Conservation (phyloP, 2,797 vertebrate species). For the Hydrolagus colliei region DNA sequence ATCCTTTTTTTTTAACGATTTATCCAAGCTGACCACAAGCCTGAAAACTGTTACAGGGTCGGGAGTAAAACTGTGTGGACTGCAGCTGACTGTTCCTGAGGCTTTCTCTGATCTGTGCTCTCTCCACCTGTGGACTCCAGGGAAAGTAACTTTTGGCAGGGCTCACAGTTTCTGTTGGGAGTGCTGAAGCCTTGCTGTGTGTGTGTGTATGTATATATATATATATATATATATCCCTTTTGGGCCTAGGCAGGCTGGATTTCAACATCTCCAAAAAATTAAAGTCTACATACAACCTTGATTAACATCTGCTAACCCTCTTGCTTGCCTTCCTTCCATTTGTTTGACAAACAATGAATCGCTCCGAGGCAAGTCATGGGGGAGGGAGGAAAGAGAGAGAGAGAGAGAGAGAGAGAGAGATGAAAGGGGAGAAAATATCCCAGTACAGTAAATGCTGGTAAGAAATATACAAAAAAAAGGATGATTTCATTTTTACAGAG, state of each 20-base stretch:
- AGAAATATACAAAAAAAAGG: not conserved
- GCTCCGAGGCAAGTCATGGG: constrained; percentile 15
- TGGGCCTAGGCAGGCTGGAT: constrained; percentile 17
- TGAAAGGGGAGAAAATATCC: not conserved
- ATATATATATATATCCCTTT: not conserved
- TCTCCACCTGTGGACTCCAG: constrained; percentile 64
- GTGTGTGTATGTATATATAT: too few relatives aligned
- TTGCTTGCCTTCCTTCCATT: constrained; percentile 1
- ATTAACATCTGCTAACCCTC: constrained; percentile 30
- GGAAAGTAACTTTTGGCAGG: constrained; percentile 58
- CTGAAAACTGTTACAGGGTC: constrained; percentile 38
- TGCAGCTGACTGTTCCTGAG: constrained; percentile 42
- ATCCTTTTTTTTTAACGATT: constrained; percentile 43
- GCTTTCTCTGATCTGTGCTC: constrained; percentile 49
- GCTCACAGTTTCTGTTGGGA: constrained; percentile 46
- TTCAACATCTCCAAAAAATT: constrained; percentile 26
- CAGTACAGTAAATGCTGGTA: constrained; percentile 19
- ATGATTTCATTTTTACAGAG: too few relatives aligned
- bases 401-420: not conserved
- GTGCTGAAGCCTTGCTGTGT: constrained; percentile 38
- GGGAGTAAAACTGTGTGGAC: constrained; percentile 36
- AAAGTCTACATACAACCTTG: constrained; percentile 20
- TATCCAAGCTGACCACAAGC: constrained; percentile 40
- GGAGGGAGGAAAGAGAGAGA: not conserved
- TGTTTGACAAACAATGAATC: constrained; percentile 8